Evolutionary conservation across 2,888 invertebrate genomes (phyloP), one percentile per base, ranked within the genome.

Genomic region (Dynastes grantii): DNA sequence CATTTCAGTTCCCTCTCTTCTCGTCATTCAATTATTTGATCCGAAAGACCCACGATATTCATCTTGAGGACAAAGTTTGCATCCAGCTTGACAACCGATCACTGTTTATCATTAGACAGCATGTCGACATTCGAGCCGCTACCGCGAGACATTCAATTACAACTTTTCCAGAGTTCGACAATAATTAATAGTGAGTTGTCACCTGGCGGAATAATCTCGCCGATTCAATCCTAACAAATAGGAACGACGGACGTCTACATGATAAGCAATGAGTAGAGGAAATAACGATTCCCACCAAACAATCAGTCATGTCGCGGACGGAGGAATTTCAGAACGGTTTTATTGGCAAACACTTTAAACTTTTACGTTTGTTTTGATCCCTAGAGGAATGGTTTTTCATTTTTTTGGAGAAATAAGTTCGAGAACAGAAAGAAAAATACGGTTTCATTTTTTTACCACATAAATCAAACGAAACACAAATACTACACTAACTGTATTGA

Each of bases 141-240:
- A 83, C 81, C 81, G 82, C 77, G 78, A 82, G 82, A 83, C 84
- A 83, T 84, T 84, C 84, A 83, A 84, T 84, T 84, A 84, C 83
- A 84, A 84, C 79, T 84, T 84, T 83, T 83, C 84, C 79, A 68
- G 79, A 80, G 78, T 76, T 71, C 77, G 79, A 79, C 84, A 84
- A 84, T 84, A 84, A 84, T 84, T 84, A 84, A 84, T 84, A 83
- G 83, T 83, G 80, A 82, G 83, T 83, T 84, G 84, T 84, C 84
- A 83, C 83, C 80, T 82, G 71, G 80, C 75, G 67, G 79, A 78
- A 79, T 81, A 79, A 76, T 76, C 77, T 67, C 51, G 63, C 73
- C 79, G 77, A 79, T 79, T 77, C 73, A 77, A 77, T 77, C 79
- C 32, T 77, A 77, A 79, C 79, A 70, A 76, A 76, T 76, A 61